Conservation (phyloP, 2,888 invertebrate species). For the Ptilodon capucinus region DNA sequence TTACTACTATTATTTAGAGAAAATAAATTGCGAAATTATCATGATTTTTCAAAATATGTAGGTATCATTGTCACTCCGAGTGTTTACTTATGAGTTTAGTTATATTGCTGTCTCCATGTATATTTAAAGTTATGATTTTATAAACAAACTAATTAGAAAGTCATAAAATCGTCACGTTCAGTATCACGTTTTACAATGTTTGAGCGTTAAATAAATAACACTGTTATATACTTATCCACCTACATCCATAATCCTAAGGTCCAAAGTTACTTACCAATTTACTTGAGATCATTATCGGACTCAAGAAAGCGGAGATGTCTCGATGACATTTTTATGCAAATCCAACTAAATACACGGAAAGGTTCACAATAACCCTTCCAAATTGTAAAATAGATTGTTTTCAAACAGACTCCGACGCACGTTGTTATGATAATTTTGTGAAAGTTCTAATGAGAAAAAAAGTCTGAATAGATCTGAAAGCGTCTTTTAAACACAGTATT, state of each 20-base stretch:
- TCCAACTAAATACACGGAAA: conserved; percentile 42
- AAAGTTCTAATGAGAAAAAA: conserved; percentile 46
- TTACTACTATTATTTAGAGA: too few relatives aligned
- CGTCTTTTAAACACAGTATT: background rate
- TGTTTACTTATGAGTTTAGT: too few relatives aligned
- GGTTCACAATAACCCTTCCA: conserved; percentile 52
- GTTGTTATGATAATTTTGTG: conserved; percentile 71
- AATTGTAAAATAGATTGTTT: conserved; percentile 58
- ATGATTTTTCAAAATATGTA: too few relatives aligned
- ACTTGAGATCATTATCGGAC: conserved; percentile 35
- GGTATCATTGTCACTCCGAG: too few relatives aligned
- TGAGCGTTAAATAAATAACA: too few relatives aligned
- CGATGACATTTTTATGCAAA: conserved; percentile 64
- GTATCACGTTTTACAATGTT: too few relatives aligned
- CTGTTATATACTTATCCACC: background rate
- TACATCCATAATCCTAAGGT: conserved; percentile 12
- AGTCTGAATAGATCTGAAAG: conserved; percentile 13
- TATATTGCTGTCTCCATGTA: too few relatives aligned
- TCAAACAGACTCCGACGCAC: conserved; percentile 36
- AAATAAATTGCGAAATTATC: too few relatives aligned
- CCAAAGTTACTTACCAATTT: conserved; percentile 30
- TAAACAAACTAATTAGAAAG: too few relatives aligned
- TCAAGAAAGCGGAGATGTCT: conserved; percentile 25
- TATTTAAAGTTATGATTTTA: too few relatives aligned
- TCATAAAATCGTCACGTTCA: too few relatives aligned